A percentile compares a stretch with the other conserved stretches of the same genome.
Conservation (phyloP, 1,140 invertebrate species). For the Megathymus violae region DNA sequence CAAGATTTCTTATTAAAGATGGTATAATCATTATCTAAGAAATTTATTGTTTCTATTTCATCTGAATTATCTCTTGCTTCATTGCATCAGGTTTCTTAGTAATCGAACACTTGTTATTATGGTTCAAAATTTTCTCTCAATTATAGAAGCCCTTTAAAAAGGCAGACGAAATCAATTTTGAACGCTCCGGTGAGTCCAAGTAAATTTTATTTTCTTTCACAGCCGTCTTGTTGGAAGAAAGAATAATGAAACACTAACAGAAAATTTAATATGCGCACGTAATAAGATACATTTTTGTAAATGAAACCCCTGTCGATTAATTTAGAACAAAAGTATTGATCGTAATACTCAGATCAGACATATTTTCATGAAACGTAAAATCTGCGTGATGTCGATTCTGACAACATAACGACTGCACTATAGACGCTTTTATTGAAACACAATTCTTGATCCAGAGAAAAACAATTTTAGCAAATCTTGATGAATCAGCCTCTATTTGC, state of each 20-base stretch:
- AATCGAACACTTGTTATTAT: slow-evolving; percentile 20
- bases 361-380: slow-evolving; percentile 23
- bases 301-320: slow-evolving; percentile 20
- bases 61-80: slow-evolving; percentile 4
- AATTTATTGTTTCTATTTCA: slow-evolving; percentile 15
- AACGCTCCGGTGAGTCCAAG: slow-evolving; percentile 41
- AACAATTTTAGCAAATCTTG: slow-evolving; percentile 35
- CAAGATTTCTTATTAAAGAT: slow-evolving; percentile 12
- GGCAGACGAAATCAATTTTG: slow-evolving; percentile 42
- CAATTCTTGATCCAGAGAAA: slow-evolving; percentile 30
- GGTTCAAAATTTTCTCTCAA: slow-evolving; percentile 27
- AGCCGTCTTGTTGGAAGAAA: slow-evolving; percentile 22
- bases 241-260: slow-evolving; percentile 24
- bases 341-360: slow-evolving; percentile 20
- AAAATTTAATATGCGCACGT: slow-evolving; percentile 22
- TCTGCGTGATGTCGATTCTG: slow-evolving; percentile 14
- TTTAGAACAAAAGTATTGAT: slow-evolving; percentile 13
- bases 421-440: slow-evolving; percentile 29
- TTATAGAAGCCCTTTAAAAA: slow-evolving; percentile 29
- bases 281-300: slow-evolving; percentile 26
- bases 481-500: slow-evolving; percentile 34
- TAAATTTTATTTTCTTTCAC: slow-evolving; percentile 34
- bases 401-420: slow-evolving; percentile 10
- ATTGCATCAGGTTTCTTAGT: slow-evolving; percentile 13
- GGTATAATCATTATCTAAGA: slow-evolving; percentile 15